phyloP scores from a whole-genome alignment of 2,113 vertebrate genomes.

The Platysternon megacephalum region DNA sequence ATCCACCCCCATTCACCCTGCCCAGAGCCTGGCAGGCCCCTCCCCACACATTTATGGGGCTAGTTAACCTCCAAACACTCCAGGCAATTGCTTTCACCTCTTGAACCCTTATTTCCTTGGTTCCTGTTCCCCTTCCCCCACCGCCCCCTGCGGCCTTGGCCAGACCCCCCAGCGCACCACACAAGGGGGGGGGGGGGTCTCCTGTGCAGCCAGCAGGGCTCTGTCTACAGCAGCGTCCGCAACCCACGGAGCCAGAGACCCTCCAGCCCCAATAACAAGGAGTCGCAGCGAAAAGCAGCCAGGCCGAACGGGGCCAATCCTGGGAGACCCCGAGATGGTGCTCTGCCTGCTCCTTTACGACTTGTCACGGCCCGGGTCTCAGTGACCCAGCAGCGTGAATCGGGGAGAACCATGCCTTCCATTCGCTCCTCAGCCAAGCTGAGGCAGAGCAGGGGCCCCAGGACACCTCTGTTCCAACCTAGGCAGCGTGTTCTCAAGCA shows the following conservation, averaged over 20 bases:
- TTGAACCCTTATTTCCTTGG: background rate
- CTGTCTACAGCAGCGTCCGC: background rate
- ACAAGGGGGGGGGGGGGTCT: background rate
- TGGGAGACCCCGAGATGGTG: too few species aligned
- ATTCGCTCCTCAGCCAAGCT: background rate
- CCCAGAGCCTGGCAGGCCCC: background rate
- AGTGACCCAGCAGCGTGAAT: background rate
- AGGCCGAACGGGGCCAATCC: too few species aligned
- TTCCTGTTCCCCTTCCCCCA: too few species aligned
- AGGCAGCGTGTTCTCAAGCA: background rate
- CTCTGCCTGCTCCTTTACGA: too few species aligned
- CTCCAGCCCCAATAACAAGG: too few species aligned
- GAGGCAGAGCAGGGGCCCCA: background rate
- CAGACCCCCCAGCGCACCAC: background rate
- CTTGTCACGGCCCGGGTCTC: too few species aligned
- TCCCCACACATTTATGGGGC: too few species aligned
- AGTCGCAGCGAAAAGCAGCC: too few species aligned
- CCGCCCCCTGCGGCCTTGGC: background rate
- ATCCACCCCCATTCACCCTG: too few species aligned
- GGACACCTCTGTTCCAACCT: background rate
- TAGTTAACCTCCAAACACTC: background rate
- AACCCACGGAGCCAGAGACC: background rate
- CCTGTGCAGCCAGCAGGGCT: background rate
- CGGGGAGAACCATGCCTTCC: background rate
- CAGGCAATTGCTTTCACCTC: too few species aligned